These are phyloP conservation scores for Leucoptera coffeella DNA, from an alignment of 2,888 invertebrate genomes.

Conservation along the genomic window DNA sequence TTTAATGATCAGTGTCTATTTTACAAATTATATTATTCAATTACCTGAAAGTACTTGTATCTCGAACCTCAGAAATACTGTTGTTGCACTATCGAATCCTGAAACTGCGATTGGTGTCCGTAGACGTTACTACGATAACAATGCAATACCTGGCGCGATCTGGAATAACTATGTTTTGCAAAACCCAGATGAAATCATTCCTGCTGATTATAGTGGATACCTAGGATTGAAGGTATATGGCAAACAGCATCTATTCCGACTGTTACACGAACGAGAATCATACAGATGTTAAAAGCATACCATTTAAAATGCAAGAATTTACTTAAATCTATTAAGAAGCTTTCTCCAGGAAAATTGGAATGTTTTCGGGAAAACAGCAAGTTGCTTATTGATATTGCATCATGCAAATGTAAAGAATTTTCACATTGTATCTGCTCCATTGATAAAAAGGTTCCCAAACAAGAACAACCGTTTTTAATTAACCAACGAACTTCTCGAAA, in stretches of 20 bases:
- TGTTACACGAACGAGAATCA: slow-evolving; percentile 5
- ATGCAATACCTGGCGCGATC: too few species aligned
- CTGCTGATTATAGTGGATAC: too few species aligned
- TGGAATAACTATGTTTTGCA: too few species aligned
- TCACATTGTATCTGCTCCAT: slow-evolving; percentile 4
- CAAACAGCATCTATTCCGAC: slow-evolving; percentile 6
- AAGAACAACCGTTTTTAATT: slow-evolving; percentile 5
- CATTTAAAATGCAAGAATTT: slow-evolving; percentile 7
- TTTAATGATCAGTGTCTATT: too few species aligned
- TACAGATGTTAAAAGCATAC: slow-evolving; percentile 7
- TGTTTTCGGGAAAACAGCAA: slow-evolving; percentile 5
- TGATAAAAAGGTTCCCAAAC: slow-evolving; percentile 6
- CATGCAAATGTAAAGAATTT: slow-evolving; percentile 7
- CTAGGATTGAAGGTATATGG: too few species aligned
- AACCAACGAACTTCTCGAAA: slow-evolving; percentile 6
- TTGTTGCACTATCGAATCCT: too few species aligned
- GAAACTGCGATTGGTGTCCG: too few species aligned
- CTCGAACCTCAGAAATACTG: too few species aligned
- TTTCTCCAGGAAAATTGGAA: slow-evolving; percentile 2
- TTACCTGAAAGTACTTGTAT: too few species aligned
- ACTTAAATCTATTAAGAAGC: slow-evolving; percentile 5
- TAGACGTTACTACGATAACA: too few species aligned
- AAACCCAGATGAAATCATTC: too few species aligned
- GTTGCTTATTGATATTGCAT: slow-evolving; percentile 6
- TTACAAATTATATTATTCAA: too few species aligned